Evolutionary conservation across 2,113 vertebrate genomes (phyloP).

Genomic region (Pollachius pollachius): DNA sequence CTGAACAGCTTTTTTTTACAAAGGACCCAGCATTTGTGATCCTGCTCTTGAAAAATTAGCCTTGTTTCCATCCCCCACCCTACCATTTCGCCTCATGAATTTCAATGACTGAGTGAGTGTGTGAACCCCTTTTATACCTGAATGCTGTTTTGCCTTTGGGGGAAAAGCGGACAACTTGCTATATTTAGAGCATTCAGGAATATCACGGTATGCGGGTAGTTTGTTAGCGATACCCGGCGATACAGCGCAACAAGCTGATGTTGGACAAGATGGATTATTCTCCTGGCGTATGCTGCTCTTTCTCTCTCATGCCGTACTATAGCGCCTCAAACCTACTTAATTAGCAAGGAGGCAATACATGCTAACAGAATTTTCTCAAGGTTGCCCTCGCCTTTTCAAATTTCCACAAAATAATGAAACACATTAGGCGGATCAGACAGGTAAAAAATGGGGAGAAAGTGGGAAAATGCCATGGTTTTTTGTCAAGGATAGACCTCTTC

Average conservation of each 20-base stretch:
- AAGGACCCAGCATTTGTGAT: conserved; percentile 58
- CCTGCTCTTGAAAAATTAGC: conserved; percentile 61
- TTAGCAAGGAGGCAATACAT: conserved; percentile 6
- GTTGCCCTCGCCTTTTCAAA: neutral
- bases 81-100: conserved; percentile 55
- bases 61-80: conserved; percentile 37
- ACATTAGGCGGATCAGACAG: neutral
- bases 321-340: conserved; percentile 17
- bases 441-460: conserved; percentile 12
- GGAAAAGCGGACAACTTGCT: conserved; percentile 45
- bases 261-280: conserved; percentile 34
- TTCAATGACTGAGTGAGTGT: conserved; percentile 57
- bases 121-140: conserved; percentile 30
- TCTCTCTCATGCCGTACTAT: conserved; percentile 4
- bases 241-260: conserved; percentile 16
- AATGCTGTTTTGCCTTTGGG: conserved; percentile 22
- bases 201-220: conserved; percentile 34
- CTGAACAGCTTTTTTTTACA: conserved; percentile 58
- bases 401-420: neutral
- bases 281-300: conserved; percentile 1
- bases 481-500: conserved; percentile 46
- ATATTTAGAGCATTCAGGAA: conserved; percentile 46
- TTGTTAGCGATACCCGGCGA: conserved; percentile 40
- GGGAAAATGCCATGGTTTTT: conserved; percentile 48
- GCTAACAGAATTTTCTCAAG: neutral